Evolutionary conservation across 2,113 vertebrate genomes (phyloP).

Genomic region (Erythrocercus mccallii): DNA sequence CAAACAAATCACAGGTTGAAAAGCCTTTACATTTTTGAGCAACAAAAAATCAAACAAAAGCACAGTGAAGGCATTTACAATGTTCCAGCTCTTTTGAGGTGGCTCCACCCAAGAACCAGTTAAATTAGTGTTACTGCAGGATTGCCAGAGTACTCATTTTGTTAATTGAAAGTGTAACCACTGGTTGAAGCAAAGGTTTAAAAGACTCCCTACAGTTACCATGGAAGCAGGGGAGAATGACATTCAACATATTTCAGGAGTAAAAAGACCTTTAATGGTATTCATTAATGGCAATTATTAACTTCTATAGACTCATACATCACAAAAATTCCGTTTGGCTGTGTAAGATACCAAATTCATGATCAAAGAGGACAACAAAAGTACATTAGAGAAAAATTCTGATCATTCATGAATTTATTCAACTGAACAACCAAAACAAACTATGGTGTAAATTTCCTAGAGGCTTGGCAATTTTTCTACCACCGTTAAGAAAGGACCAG

Average conservation of each 20-base stretch:
- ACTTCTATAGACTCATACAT: background rate
- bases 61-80: background rate
- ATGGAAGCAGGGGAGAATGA: background rate
- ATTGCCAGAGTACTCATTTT: background rate
- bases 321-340: background rate
- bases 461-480: background rate
- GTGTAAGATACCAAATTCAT: background rate
- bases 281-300: background rate
- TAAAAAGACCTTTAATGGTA: background rate
- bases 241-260: background rate
- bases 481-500: rapidly evolving
- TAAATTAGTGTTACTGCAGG: background rate
- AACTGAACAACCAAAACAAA: background rate
- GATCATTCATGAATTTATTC: background rate
- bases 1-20: background rate
- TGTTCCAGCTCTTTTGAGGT: background rate
- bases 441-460: background rate
- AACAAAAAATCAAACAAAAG: conserved; percentile 33
- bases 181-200: conserved; percentile 16
- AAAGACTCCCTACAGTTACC: background rate
- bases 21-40: background rate
- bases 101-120: background rate
- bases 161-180: background rate
- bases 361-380: background rate
- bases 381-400: background rate